These are phyloP conservation scores for Balearica regulorum DNA, from an alignment of 2,797 vertebrate species.

Conservation along the genomic window DNA sequence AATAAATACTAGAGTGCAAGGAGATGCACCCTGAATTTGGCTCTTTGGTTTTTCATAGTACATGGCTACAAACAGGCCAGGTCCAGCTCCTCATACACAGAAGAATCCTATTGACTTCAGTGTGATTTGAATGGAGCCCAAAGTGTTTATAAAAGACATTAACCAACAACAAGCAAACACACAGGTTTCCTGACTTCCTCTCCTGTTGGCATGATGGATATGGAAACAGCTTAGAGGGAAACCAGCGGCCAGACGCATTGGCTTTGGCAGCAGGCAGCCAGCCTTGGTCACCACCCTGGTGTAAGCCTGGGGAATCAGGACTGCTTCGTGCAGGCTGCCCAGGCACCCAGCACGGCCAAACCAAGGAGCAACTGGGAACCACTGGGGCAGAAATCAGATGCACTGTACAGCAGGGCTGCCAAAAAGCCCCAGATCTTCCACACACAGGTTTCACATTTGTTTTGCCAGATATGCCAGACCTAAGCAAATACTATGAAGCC, in stretches of 20 bases:
- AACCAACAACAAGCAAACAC: neutral
- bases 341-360: neutral
- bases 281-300: neutral
- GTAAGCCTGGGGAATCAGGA: neutral
- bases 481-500: neutral
- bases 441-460: neutral
- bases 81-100: neutral
- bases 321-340: neutral
- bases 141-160: neutral
- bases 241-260: fast-evolving
- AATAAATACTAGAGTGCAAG: neutral
- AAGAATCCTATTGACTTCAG: neutral
- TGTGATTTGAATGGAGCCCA: neutral
- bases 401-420: neutral
- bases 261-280: neutral
- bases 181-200: neutral
- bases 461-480: neutral
- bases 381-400: neutral
- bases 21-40: neutral
- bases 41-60: neutral
- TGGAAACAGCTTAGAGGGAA: neutral
- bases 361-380: neutral
- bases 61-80: neutral
- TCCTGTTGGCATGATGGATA: neutral
- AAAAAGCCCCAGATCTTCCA: neutral